Evolutionary conservation across 2,113 vertebrate genomes (phyloP).

Genomic region (Dasypus novemcinctus): DNA sequence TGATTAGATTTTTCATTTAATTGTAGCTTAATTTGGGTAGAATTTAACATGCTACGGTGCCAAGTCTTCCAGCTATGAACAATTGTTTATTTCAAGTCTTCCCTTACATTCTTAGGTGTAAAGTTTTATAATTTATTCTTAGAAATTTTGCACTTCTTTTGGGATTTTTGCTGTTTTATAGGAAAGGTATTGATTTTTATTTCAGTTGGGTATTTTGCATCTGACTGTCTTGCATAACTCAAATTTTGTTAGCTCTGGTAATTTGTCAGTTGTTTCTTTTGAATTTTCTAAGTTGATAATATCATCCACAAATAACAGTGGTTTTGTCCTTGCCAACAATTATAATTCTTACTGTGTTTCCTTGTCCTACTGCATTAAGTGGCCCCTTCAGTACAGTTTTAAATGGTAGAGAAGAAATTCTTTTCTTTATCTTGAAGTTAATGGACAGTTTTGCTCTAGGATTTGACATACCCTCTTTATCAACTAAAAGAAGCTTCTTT

Average conservation of each 20-base stretch:
- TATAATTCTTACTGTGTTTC: not conserved
- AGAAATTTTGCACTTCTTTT: not conserved
- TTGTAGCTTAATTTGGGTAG: not conserved
- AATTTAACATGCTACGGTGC: not conserved
- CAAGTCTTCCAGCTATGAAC: not conserved
- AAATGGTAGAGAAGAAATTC: not conserved
- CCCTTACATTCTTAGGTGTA: not conserved
- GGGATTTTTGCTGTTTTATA: not conserved
- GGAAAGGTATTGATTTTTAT: not conserved
- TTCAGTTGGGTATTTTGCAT: not conserved
- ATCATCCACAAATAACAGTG: not conserved
- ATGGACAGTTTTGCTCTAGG: not conserved
- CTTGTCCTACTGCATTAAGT: not conserved
- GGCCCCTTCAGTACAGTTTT: not conserved
- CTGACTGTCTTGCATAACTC: not conserved
- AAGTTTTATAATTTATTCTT: not conserved
- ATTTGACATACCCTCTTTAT: not conserved
- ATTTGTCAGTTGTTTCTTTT: not conserved
- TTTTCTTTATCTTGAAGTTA: not conserved
- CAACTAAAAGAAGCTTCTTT: not conserved
- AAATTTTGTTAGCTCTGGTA: not conserved
- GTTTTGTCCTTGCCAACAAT: not conserved
- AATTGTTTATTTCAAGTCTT: not conserved
- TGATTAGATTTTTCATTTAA: not conserved
- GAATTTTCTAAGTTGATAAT: not conserved